Base-by-base conservation (phyloP, 2,888 invertebrate genomes). In the Norana najaformis region DNA sequence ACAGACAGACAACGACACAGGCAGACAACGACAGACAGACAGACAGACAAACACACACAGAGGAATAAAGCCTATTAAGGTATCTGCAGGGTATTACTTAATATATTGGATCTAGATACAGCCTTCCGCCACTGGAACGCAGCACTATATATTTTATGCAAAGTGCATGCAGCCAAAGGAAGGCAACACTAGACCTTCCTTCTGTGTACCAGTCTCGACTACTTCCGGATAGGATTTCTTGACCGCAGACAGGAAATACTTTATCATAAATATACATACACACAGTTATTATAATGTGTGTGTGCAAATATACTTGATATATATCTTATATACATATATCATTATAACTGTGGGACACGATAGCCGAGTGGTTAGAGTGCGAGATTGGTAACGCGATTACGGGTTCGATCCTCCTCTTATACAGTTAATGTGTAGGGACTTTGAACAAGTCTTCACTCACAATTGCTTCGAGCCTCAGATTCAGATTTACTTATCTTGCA, bases 181-280 rank as follows among this genome's bases (percentile, higher is more conserved):
- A 69, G 8, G n/a, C 69, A 1, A n/a, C 69, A n/a, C 69, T 69
- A 1, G 69, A 69, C 13, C 69, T 11, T n/a, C n/a, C 30, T n/a
- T 69, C 69, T 69, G 30, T 69, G 69, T n/a, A 16, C 69, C 47
- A 23, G 47, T 69, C 6, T n/a, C n/a, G 13, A n/a, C 69, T 8
- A 69, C 69, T 69, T 69, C 69, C 69, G 69, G 69, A 69, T 69
- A n/a, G 69, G 69, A n/a, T 69, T 69, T 69, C 69, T 69, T 69
- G n/a, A 69, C 69, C 69, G 69, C 69, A 69, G 69, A 69, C 69
- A 69, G 69, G 69, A 69, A 69, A 69, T 69, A 69, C 69, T 69
- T 69, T 0, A 69, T 69, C 69, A 69, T 39, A 39, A 39, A 39
- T 39, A 39, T 39, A 39, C 39, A 39, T 39, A 39, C 14, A 39